These are phyloP conservation scores for Heliothis peltigera DNA, from an alignment of 2,888 invertebrate species.

Conservation along the genomic window DNA sequence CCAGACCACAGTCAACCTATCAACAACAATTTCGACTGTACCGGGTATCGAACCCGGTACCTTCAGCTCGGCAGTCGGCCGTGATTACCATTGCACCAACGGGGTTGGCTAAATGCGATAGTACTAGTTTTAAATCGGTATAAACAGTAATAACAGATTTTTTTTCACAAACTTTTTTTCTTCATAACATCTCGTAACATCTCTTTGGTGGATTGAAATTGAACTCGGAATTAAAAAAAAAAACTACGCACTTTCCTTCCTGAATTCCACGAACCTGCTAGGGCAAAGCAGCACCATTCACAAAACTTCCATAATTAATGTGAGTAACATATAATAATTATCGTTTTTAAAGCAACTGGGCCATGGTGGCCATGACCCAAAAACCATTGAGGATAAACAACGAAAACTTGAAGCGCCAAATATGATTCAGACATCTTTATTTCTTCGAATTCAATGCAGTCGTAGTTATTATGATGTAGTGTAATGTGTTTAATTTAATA, in stretches of 20 bases:
- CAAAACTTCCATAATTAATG: conserved; percentile 21
- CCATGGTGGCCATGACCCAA: conserved; percentile 50
- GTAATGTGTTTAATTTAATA: neutral
- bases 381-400: conserved; percentile 54
- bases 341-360: conserved; percentile 27
- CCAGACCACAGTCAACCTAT: too few species aligned
- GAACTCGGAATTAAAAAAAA: neutral
- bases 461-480: neutral
- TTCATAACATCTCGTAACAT: too few species aligned
- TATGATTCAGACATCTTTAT: conserved; percentile 57
- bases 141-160: too few species aligned
- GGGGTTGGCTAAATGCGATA: too few species aligned
- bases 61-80: too few species aligned
- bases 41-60: too few species aligned
- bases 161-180: too few species aligned
- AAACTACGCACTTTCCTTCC: conserved; percentile 6
- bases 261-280: conserved; percentile 32
- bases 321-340: conserved; percentile 31
- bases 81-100: too few species aligned
- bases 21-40: too few species aligned
- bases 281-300: conserved; percentile 16
- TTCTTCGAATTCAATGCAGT: conserved; percentile 46
- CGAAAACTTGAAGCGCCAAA: conserved; percentile 51
- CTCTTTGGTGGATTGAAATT: too few species aligned
- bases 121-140: too few species aligned